Percentiles rank a stretch among this genome's conserved stretches.
Evolutionary conservation across 2,888 invertebrate species (phyloP).

Genomic region (Pardosa pseudoannulata): DNA sequence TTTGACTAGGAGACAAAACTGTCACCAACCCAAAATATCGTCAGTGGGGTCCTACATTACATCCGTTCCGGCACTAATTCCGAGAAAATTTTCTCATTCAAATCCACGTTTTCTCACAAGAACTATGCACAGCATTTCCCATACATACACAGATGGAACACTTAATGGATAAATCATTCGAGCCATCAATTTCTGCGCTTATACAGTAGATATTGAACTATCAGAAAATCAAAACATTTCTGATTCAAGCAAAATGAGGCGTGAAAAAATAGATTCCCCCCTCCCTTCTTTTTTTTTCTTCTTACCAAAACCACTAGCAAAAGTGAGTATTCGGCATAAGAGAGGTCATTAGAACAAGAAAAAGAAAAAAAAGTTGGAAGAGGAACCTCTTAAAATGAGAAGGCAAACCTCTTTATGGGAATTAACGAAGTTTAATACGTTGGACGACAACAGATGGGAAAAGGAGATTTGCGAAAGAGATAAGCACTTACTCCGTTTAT

Average conservation of each 20-base stretch:
- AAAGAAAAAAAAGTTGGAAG: background rate
- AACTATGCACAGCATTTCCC: too few relatives aligned
- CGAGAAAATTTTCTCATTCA: too few relatives aligned
- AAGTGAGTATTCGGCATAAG: background rate
- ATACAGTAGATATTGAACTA: too few relatives aligned
- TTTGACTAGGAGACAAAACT: too few relatives aligned
- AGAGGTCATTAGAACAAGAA: background rate
- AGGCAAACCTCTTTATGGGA: background rate
- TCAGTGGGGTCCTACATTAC: too few relatives aligned
- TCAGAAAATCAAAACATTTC: too few relatives aligned
- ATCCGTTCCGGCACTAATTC: too few relatives aligned
- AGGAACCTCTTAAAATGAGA: background rate
- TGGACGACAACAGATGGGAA: conserved; percentile 9
- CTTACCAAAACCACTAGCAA: background rate
- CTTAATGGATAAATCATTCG: too few relatives aligned
- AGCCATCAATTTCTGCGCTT: too few relatives aligned
- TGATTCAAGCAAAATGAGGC: conserved; percentile 1
- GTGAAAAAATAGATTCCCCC: background rate
- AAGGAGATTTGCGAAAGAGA: conserved; percentile 12
- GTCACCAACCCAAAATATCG: too few relatives aligned
- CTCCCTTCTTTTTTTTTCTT: background rate
- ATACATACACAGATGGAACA: too few relatives aligned
- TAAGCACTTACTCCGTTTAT: background rate
- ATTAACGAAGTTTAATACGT: conserved; percentile 7
- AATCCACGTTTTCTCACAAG: too few relatives aligned